Percentiles rank a stretch among this genome's conserved stretches.
Evolutionary conservation across 2,888 invertebrate genomes (phyloP).

Genomic region (Suillia variegata): DNA sequence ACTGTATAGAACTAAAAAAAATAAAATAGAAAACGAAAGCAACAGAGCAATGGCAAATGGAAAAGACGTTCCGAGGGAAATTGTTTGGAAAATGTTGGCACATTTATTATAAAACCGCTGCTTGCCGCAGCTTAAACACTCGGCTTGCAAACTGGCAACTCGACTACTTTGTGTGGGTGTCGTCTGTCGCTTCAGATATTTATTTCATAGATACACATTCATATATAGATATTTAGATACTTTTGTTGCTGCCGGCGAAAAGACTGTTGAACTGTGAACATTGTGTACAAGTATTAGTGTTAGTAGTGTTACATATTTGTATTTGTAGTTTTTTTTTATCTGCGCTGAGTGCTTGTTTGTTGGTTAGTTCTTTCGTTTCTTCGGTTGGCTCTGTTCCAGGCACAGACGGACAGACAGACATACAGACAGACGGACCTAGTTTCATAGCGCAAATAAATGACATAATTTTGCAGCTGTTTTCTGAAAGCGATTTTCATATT

Average conservation of each 20-base stretch:
- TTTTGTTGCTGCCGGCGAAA: too few species aligned
- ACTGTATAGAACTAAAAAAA: background rate
- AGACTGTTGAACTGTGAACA: background rate
- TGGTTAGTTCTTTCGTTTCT: too few species aligned
- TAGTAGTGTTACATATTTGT: background rate
- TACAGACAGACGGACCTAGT: too few species aligned
- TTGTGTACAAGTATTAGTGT: background rate
- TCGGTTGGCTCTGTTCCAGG: too few species aligned
- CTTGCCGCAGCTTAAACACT: constrained; percentile 15
- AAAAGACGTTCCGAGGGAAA: constrained; percentile 8
- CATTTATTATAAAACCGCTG: constrained; percentile 11
- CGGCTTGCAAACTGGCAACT: background rate
- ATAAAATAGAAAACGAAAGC: too few species aligned
- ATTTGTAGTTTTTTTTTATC: too few species aligned
- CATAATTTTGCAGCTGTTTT: constrained; percentile 49
- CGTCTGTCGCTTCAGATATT: too few species aligned
- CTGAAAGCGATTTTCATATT: constrained; percentile 26
- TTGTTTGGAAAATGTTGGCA: constrained; percentile 16
- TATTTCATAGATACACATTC: too few species aligned
- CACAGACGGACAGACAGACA: too few species aligned
- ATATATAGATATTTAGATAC: too few species aligned
- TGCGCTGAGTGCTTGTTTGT: too few species aligned
- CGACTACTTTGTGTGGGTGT: background rate
- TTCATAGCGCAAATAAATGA: constrained; percentile 48
- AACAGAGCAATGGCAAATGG: too few species aligned